Conservation (phyloP, 1,140 invertebrate genomes). For the Magallana angulata region DNA sequence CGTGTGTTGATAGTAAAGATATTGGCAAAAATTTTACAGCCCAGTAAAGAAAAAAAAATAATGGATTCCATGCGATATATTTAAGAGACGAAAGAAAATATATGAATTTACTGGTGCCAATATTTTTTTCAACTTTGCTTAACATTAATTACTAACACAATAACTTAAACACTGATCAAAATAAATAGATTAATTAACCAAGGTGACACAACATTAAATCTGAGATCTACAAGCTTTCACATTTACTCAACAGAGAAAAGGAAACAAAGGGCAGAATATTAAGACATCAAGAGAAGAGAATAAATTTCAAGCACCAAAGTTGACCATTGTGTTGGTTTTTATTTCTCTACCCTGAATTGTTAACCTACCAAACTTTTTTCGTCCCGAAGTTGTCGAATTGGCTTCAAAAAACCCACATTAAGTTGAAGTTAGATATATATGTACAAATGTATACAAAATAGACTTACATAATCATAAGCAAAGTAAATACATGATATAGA, state of each 20-base stretch:
- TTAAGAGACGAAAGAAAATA: background rate
- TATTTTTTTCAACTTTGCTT: background rate
- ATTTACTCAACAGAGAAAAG: background rate
- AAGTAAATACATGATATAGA: no score
- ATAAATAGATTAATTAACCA: background rate
- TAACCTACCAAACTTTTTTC: slow-evolving; percentile 23
- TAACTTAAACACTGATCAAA: background rate
- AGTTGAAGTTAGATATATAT: slow-evolving; percentile 10
- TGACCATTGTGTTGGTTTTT: background rate
- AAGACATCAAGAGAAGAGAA: slow-evolving; percentile 3
- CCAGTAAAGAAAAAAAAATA: background rate
- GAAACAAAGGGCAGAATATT: slow-evolving; percentile 2
- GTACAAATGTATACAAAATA: background rate
- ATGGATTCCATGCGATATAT: background rate
- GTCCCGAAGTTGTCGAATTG: slow-evolving; percentile 6
- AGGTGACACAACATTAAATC: slow-evolving; percentile 34
- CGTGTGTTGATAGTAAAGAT: no score
- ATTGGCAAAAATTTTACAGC: background rate
- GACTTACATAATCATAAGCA: background rate
- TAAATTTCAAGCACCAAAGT: slow-evolving; percentile 12
- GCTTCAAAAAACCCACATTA: slow-evolving; percentile 20
- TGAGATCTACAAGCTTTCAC: slow-evolving; percentile 19
- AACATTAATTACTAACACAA: background rate
- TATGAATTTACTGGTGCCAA: background rate
- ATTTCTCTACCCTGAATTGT: background rate